Percentiles rank a stretch among this genome's conserved stretches.
phyloP scores from a whole-genome alignment of 2,113 vertebrate genomes.

The Onychorhynchus coronatus region DNA sequence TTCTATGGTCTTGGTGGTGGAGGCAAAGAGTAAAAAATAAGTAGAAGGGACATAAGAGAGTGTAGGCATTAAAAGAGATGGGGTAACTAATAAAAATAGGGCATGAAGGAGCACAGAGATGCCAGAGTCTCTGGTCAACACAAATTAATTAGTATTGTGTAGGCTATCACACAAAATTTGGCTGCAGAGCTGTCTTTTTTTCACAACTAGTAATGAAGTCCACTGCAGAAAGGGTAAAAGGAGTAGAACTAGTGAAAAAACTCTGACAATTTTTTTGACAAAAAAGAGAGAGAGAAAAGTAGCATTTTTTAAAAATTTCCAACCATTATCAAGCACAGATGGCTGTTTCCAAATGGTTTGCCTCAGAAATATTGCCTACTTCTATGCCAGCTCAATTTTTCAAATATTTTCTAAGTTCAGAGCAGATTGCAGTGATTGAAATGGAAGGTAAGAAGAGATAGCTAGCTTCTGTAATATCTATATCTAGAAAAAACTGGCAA shows the following conservation, averaged over 20 bases:
- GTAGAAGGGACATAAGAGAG: neutral
- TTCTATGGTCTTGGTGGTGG: neutral
- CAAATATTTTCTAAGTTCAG: neutral
- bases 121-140: neutral
- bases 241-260: neutral
- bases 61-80: neutral
- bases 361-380: neutral
- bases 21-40: neutral
- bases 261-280: neutral
- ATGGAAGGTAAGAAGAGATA: constrained; percentile 1
- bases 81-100: neutral
- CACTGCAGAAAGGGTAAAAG: neutral
- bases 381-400: constrained; percentile 1
- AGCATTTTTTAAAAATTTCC: neutral
- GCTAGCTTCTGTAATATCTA: neutral
- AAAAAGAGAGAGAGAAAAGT: neutral
- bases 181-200: neutral
- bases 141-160: neutral
- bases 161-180: neutral
- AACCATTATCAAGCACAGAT: constrained; percentile 20
- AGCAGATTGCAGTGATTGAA: constrained; percentile 38
- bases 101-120: neutral
- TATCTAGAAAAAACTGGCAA: constrained; percentile 17
- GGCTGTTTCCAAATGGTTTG: constrained; percentile 38
- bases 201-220: neutral